Evolutionary conservation across 2,888 invertebrate genomes (phyloP).

Genomic region (Macaria liturata): DNA sequence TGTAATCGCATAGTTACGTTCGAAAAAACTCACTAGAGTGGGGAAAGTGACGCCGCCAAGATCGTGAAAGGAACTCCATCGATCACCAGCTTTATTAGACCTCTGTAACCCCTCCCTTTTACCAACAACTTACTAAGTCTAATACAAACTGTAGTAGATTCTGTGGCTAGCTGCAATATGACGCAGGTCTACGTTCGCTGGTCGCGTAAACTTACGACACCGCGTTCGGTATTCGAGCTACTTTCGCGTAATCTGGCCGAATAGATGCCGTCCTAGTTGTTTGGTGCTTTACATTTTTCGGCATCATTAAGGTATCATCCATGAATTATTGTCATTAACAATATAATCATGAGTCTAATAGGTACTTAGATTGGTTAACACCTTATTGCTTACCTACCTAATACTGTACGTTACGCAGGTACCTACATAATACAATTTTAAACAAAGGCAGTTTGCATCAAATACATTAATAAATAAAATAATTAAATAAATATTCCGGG

Average conservation of each 20-base stretch:
- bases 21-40: slow-evolving; percentile 77
- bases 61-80: slow-evolving; percentile 79
- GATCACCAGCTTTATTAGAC: slow-evolving; percentile 58
- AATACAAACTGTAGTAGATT: not conserved
- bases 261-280: slow-evolving; percentile 68
- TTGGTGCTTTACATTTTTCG: slow-evolving; percentile 23
- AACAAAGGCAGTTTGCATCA: no score
- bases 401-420: no score
- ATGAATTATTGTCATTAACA: no score
- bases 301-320: not conserved
- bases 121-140: slow-evolving; percentile 29
- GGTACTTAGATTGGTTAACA: no score
- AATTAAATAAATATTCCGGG: no score
- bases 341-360: no score
- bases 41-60: slow-evolving; percentile 79
- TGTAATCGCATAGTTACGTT: slow-evolving; percentile 78
- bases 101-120: slow-evolving; percentile 50
- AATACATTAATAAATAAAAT: no score
- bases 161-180: slow-evolving; percentile 41
- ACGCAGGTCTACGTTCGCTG: slow-evolving; percentile 55
- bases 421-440: no score
- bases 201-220: slow-evolving; percentile 73
- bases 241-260: slow-evolving; percentile 79
- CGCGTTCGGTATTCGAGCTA: slow-evolving; percentile 77
- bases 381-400: no score